phyloP scores from a whole-genome alignment of 2,113 vertebrate genomes.

The Labeo rohita region DNA sequence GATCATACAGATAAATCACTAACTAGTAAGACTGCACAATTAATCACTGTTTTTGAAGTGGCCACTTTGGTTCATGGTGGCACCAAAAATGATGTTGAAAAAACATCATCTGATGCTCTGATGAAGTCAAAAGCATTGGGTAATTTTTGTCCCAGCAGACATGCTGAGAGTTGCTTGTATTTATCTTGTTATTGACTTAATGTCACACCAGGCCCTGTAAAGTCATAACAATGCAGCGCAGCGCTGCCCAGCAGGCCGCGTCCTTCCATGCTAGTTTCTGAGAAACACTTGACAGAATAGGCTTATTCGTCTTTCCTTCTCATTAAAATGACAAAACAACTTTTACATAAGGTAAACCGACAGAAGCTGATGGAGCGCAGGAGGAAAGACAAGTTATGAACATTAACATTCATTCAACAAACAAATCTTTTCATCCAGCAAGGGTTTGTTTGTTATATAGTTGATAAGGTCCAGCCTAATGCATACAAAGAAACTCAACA shows the following conservation, averaged over 20 bases:
- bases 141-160: neutral
- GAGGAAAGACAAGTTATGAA: neutral
- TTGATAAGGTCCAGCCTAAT: neutral
- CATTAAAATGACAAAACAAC: constrained; percentile 21
- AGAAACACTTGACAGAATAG: constrained; percentile 21
- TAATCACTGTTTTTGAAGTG: too few species aligned
- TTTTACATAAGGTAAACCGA: neutral
- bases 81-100: too few species aligned
- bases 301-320: constrained; percentile 13
- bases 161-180: constrained; percentile 19
- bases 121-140: too few species aligned
- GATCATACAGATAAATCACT: too few species aligned
- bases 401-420: constrained; percentile 3
- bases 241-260: neutral
- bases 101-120: too few species aligned
- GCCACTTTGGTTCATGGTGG: too few species aligned
- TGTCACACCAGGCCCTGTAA: neutral
- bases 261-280: neutral
- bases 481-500: neutral
- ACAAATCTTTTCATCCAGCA: neutral
- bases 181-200: constrained; percentile 17
- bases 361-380: constrained; percentile 22
- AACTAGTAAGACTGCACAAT: too few species aligned
- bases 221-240: neutral
- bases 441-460: neutral